Conservation (phyloP, 2,888 invertebrate genomes). For the Cerastoderma edule region DNA sequence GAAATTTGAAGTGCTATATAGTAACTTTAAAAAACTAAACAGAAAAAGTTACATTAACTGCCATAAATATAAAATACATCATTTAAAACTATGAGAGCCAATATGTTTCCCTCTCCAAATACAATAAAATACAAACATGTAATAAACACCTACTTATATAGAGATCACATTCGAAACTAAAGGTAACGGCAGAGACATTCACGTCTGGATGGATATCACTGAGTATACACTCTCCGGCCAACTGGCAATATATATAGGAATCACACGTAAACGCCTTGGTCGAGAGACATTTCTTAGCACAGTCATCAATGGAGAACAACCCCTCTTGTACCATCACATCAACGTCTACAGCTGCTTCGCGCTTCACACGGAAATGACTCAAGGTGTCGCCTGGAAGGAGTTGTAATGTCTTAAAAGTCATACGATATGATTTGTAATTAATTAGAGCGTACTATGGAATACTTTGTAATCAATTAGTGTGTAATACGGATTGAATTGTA, state of each 20-base stretch:
- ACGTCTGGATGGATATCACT: slow-evolving; percentile 61
- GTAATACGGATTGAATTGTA: too few relatives aligned
- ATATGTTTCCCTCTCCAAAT: too few relatives aligned
- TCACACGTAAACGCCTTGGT: slow-evolving; percentile 65
- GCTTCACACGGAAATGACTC: slow-evolving; percentile 33
- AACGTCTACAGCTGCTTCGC: slow-evolving; percentile 8
- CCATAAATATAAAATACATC: neutral
- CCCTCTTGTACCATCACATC: neutral
- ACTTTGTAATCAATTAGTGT: too few relatives aligned
- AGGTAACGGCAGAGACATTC: slow-evolving; percentile 26
- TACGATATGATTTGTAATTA: too few relatives aligned
- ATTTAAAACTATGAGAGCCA: neutral
- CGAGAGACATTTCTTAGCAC: slow-evolving; percentile 67
- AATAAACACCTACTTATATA: slow-evolving; percentile 46
- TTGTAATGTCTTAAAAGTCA: too few relatives aligned
- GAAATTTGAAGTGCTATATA: neutral
- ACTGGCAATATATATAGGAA: slow-evolving; percentile 69
- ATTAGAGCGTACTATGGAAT: too few relatives aligned
- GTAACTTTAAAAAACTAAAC: neutral
- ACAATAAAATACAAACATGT: too few relatives aligned
- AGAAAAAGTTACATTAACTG: neutral
- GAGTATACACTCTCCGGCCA: slow-evolving; percentile 62
- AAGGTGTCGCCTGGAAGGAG: slow-evolving; percentile 35
- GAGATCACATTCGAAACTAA: slow-evolving; percentile 41
- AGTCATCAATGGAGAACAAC: slow-evolving; percentile 71